These are phyloP conservation scores for Cabera pusaria DNA, from an alignment of 2,888 invertebrate genomes.

Conservation along the genomic window DNA sequence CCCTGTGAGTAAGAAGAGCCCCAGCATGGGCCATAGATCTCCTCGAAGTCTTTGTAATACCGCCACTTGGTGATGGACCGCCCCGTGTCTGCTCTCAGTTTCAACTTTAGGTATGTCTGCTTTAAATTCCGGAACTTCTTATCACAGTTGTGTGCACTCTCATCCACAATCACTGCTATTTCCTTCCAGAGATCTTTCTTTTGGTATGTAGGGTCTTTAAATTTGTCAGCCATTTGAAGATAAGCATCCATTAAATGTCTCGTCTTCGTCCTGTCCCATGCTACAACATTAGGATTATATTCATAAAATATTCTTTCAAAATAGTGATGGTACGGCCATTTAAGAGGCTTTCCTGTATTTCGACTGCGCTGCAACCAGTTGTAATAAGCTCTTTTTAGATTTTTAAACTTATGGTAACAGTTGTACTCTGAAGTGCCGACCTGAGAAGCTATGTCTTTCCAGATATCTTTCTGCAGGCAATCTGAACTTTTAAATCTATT, in stretches of 20 bases:
- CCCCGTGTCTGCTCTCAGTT: conserved; percentile 52
- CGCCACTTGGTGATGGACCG: conserved; percentile 63
- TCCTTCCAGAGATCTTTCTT: conserved; percentile 74
- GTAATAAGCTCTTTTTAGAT: conserved; percentile 68
- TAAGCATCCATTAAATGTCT: conserved; percentile 60
- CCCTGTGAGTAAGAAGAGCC: conserved; percentile 33
- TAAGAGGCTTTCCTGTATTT: conserved; percentile 58
- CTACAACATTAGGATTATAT: conserved; percentile 53
- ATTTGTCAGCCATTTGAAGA: conserved; percentile 61
- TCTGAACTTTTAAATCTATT: conserved; percentile 55
- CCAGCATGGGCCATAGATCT: conserved; percentile 47
- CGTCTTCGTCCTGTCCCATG: conserved; percentile 65
- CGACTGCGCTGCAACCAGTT: conserved; percentile 60
- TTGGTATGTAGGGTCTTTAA: conserved; percentile 61
- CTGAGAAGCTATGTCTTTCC: conserved; percentile 66
- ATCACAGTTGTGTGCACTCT: conserved; percentile 58
- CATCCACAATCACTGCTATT: conserved; percentile 57
- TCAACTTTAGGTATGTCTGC: conserved; percentile 67
- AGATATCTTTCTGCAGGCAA: conserved; percentile 67
- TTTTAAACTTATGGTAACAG: conserved; percentile 74
- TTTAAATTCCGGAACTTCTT: conserved; percentile 74
- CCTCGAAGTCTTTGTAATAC: conserved; percentile 68
- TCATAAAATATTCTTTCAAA: conserved; percentile 73
- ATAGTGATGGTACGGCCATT: conserved; percentile 69
- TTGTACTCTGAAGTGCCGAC: conserved; percentile 66